These are phyloP conservation scores for Elegia similella DNA, from an alignment of 2,888 invertebrate species.

Conservation along the genomic window DNA sequence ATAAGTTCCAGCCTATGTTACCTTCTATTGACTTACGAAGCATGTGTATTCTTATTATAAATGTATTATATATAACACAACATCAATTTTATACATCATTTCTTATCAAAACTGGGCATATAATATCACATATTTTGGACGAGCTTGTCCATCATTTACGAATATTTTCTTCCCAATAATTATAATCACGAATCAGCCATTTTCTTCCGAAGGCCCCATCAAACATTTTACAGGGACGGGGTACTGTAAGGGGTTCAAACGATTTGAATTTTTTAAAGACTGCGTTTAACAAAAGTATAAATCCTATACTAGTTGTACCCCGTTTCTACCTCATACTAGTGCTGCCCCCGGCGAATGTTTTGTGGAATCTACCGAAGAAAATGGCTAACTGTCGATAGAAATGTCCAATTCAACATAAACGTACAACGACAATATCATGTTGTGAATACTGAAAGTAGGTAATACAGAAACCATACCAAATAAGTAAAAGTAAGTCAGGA, in stretches of 20 bases:
- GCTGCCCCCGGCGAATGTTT: too few species aligned
- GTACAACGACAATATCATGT: constrained; percentile 13
- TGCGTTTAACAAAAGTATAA: too few species aligned
- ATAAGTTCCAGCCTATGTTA: constrained; percentile 40
- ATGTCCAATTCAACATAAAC: constrained; percentile 14
- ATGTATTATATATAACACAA: constrained; percentile 63
- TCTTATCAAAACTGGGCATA: constrained; percentile 67
- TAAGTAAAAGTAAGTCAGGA: constrained; percentile 25
- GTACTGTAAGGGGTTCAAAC: too few species aligned
- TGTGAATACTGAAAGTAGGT: constrained; percentile 24
- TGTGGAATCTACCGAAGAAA: too few species aligned
- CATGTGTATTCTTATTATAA: constrained; percentile 50
- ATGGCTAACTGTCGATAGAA: constrained; percentile 21
- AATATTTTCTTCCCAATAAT: constrained; percentile 30
- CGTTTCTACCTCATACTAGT: too few species aligned
- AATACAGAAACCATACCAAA: constrained; percentile 27
- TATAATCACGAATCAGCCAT: too few species aligned
- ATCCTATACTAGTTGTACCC: too few species aligned
- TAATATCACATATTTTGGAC: constrained; percentile 77
- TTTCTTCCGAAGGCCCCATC: too few species aligned
- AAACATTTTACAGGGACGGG: too few species aligned
- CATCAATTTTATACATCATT: constrained; percentile 69
- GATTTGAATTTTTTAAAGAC: too few species aligned
- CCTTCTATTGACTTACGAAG: constrained; percentile 57
- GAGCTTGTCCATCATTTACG: constrained; percentile 45